Percentiles rank a stretch among this genome's conserved stretches.
Evolutionary conservation across 2,888 invertebrate species (phyloP).

Genomic region (Nemurella pictetii): DNA sequence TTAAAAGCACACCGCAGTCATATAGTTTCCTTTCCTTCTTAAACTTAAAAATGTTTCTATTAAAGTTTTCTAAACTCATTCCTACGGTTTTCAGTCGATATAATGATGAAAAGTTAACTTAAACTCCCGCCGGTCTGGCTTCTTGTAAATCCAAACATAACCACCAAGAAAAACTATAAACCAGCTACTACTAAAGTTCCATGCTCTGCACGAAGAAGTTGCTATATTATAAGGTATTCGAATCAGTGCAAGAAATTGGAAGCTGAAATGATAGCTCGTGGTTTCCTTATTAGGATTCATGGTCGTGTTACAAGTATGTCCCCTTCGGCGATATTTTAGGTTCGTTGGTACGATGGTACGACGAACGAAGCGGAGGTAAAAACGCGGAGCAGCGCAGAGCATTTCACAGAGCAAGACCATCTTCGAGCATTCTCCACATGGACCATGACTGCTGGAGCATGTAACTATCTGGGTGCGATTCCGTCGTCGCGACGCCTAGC

Average conservation of each 20-base stretch:
- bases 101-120: background rate
- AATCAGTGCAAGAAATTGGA: background rate
- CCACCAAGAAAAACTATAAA: background rate
- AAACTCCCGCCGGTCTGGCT: background rate
- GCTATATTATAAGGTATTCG: background rate
- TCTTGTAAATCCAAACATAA: too few relatives aligned
- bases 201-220: too few relatives aligned
- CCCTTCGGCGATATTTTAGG: background rate
- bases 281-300: slow-evolving; percentile 22
- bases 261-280: background rate
- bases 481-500: too few relatives aligned
- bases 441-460: background rate
- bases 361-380: background rate
- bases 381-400: background rate
- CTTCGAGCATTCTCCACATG: background rate
- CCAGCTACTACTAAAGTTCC: too few relatives aligned
- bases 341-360: background rate
- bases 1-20: background rate
- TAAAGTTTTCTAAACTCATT: background rate
- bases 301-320: slow-evolving; percentile 2
- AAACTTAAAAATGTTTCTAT: background rate
- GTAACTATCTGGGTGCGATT: background rate
- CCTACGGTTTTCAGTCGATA: background rate
- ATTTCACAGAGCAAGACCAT: too few relatives aligned
- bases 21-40: background rate